Conservation (phyloP, 2,888 invertebrate species). For the Mesorhabditis sp. region DNA sequence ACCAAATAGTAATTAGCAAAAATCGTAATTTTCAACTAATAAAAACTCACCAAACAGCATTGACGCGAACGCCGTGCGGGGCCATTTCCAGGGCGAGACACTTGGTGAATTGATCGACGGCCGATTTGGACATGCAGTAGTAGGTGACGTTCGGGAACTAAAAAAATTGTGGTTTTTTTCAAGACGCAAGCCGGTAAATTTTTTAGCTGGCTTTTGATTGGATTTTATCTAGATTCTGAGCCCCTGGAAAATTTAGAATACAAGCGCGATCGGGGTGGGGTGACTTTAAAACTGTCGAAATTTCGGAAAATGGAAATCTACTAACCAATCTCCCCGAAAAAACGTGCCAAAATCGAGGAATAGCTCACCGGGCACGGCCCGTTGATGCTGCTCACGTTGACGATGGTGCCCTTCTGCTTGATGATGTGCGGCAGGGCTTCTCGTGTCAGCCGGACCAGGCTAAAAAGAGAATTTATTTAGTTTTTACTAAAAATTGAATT, state of each 20-base stretch:
- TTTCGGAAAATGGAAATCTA: too few species aligned
- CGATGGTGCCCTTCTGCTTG: conserved; percentile 71
- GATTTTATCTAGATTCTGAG: too few species aligned
- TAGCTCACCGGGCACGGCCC: conserved; percentile 72
- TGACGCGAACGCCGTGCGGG: conserved; percentile 72
- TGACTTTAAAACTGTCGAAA: too few species aligned
- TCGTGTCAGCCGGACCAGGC: conserved; percentile 49
- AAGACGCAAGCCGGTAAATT: background rate
- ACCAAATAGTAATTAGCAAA: background rate
- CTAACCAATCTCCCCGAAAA: too few species aligned
- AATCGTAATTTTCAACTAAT: background rate
- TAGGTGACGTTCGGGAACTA: conserved; percentile 80
- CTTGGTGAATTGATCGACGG: conserved; percentile 87
- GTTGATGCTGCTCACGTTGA: conserved; percentile 87
- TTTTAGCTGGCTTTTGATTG: background rate
- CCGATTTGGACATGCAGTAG: conserved; percentile 83
- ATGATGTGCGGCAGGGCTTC: conserved; percentile 53
- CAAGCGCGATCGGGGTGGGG: too few species aligned
- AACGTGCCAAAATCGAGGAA: too few species aligned
- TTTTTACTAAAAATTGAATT: background rate
- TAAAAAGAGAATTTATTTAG: conserved; percentile 19
- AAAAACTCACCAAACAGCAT: conserved; percentile 72
- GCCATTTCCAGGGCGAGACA: conserved; percentile 77
- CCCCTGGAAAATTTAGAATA: too few species aligned
- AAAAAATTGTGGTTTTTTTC: conserved; percentile 13